These are phyloP conservation scores for Strongylocentrotus purpuratus DNA, from an alignment of 35 echinoderm and acorn worm genomes.

Conservation along the genomic window DNA sequence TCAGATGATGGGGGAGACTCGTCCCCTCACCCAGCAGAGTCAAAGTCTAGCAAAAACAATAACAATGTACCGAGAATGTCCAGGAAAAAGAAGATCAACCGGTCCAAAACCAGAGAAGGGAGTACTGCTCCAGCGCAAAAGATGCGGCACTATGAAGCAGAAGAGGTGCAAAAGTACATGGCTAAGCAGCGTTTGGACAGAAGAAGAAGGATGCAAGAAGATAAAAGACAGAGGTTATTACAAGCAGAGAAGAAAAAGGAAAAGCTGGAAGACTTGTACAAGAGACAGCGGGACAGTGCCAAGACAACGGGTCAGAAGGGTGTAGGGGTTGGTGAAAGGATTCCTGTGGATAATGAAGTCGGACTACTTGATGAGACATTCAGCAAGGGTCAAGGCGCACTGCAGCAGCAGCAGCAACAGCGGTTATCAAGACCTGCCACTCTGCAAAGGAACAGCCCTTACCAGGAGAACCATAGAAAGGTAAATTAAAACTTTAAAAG, in stretches of 20 bases:
- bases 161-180: constrained; percentile 92
- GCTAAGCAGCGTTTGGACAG: constrained; percentile 80
- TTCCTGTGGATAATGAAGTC: constrained; percentile 5
- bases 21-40: constrained; percentile 29
- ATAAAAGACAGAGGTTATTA: constrained; percentile 57
- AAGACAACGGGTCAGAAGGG: constrained; percentile 36
- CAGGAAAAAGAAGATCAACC: constrained; percentile 12
- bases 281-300: constrained; percentile 84
- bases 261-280: constrained; percentile 80
- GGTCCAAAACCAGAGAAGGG: constrained; percentile 17
- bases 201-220: constrained; percentile 82
- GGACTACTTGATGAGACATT: constrained; percentile 75
- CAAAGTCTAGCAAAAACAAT: constrained; percentile 48
- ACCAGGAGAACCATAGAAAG: constrained; percentile 42
- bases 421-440: background rate
- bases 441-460: constrained; percentile 44
- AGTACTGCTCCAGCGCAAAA: constrained; percentile 38
- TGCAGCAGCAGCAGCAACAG: constrained; percentile 10
- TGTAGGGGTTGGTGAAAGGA: background rate
- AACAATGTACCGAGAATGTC: constrained; percentile 32
- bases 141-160: constrained; percentile 83
- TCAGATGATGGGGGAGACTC: constrained; percentile 57
- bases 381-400: constrained; percentile 63
- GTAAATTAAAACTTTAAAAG: constrained; percentile 23
- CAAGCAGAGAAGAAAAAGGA: constrained; percentile 79